Evolutionary conservation across 1,140 invertebrate genomes (phyloP).

Genomic region (Meloidogyne chitwoodi): DNA sequence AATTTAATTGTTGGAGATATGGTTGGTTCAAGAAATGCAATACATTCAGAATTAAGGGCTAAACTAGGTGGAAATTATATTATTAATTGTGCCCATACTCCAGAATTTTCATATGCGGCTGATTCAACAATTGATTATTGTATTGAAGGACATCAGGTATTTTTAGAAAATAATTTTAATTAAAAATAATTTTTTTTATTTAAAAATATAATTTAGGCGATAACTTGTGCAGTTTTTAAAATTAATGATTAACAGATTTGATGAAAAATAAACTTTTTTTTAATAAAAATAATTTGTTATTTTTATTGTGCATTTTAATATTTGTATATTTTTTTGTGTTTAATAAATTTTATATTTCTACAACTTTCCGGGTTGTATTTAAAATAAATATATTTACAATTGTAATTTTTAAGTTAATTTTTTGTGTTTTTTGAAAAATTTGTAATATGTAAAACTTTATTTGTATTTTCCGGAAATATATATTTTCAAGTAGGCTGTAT

Average conservation of each 20-base stretch:
- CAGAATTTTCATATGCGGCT: constrained; percentile 5
- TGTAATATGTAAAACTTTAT: too few relatives aligned
- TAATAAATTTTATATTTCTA: too few relatives aligned
- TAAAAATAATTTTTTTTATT: not conserved
- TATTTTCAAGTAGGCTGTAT: too few relatives aligned
- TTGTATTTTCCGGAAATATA: too few relatives aligned
- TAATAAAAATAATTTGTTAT: too few relatives aligned
- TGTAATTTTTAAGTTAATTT: too few relatives aligned
- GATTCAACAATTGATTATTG: constrained; percentile 16
- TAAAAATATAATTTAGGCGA: not conserved
- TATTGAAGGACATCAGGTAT: constrained; percentile 6
- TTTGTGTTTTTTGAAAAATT: too few relatives aligned
- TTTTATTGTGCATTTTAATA: too few relatives aligned
- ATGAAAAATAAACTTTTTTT: too few relatives aligned
- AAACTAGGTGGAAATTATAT: constrained; percentile 43
- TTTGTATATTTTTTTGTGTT: too few relatives aligned
- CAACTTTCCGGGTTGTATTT: too few relatives aligned
- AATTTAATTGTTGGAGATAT: constrained; percentile 41
- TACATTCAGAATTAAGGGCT: constrained; percentile 48
- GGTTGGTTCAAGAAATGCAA: constrained; percentile 39
- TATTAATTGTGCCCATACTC: constrained; percentile 35
- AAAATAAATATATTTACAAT: too few relatives aligned
- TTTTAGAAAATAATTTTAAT: not conserved
- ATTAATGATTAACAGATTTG: not conserved
- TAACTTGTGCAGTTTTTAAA: constrained; percentile 14